Evolutionary conservation across 2,888 invertebrate genomes (phyloP).

Genomic region (Stenoptilia bipunctidactyla): DNA sequence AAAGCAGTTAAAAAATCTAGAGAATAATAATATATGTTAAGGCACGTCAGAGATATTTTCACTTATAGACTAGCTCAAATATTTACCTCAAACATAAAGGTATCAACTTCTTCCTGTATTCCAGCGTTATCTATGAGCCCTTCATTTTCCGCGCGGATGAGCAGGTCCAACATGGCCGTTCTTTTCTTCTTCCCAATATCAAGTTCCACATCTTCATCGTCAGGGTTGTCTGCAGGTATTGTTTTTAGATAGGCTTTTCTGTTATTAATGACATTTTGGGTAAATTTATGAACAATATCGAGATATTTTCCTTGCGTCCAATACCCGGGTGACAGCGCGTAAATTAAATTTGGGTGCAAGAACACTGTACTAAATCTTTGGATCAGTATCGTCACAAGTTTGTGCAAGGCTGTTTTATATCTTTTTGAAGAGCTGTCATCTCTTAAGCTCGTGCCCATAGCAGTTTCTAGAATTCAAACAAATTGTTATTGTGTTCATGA

Average conservation of each 20-base stretch:
- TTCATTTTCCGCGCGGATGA: slow-evolving; percentile 59
- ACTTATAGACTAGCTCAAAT: too few species aligned
- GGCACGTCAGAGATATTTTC: too few species aligned
- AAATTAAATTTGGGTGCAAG: neutral
- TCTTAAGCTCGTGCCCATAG: neutral
- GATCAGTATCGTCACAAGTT: neutral
- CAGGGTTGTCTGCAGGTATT: neutral
- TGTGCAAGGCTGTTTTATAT: neutral
- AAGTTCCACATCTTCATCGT: too few species aligned
- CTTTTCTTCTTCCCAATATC: slow-evolving; percentile 60
- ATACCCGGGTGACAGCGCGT: neutral
- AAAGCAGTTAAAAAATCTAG: too few species aligned
- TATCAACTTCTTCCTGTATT: slow-evolving; percentile 74
- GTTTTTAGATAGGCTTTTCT: slow-evolving; percentile 10
- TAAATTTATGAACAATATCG: slow-evolving; percentile 14
- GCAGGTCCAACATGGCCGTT: slow-evolving; percentile 67
- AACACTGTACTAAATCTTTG: neutral
- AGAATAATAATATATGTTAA: too few species aligned
- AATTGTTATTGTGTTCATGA: too few species aligned
- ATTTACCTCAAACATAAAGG: slow-evolving; percentile 75
- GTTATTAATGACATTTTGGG: slow-evolving; percentile 13
- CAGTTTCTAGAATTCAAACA: too few species aligned
- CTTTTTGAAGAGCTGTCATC: neutral
- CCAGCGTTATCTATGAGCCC: slow-evolving; percentile 61
- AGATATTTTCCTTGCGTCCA: neutral